Evolutionary conservation across 2,113 vertebrate species (phyloP), one percentile per base, ranked within the genome.

Genomic region (Sylvilagus bachmani): DNA sequence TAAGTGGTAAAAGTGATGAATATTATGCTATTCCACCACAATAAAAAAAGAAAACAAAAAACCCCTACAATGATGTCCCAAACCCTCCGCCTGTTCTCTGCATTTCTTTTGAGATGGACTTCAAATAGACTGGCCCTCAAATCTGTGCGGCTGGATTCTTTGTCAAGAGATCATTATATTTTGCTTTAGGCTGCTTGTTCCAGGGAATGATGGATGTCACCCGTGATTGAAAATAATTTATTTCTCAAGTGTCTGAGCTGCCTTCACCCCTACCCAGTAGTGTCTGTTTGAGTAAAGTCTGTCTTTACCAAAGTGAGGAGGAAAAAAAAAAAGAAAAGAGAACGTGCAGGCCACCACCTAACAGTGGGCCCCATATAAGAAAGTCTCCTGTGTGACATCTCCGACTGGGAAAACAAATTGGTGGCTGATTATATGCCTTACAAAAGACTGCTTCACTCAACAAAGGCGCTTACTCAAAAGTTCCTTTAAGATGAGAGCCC

Each of bases 401-500:
- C 95, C 71, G 95, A 94, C 95, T 94, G 91, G 84, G 64, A 95
- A 92, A 95, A 95, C 93, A 79, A 93, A 86, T 93, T 92, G 95
- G 64, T 78, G 51, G 78, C 64, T 33, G 95, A 77, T 71, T 51
- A 85, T 86, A 93, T 79, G 84, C 90, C 70, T 96, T 55, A 95
- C 95, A 90, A 97, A 93, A 96, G 91, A 67, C 38, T 1, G 87
- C 69, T 87, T 90, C 73, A 14, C 84, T 91, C 64, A 95, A 97
- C 96, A 96, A 95, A 96, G 92, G 96, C 55, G 71, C 90, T 95
- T 73, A 66, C 86, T 95, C 91, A 82, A 71, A 95, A 51, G 70
- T 84, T 62, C 36, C 89, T 92, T 91, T 95, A 95, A 95, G 93
- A 93, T 96, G 94, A 83, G 94, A 95, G 92, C 89, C 90, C 96